A percentile compares a stretch with the other conserved stretches of the same genome.
These are phyloP conservation scores for Galerucella nymphaeae DNA, from an alignment of 2,888 invertebrate genomes.

Conservation along the genomic window DNA sequence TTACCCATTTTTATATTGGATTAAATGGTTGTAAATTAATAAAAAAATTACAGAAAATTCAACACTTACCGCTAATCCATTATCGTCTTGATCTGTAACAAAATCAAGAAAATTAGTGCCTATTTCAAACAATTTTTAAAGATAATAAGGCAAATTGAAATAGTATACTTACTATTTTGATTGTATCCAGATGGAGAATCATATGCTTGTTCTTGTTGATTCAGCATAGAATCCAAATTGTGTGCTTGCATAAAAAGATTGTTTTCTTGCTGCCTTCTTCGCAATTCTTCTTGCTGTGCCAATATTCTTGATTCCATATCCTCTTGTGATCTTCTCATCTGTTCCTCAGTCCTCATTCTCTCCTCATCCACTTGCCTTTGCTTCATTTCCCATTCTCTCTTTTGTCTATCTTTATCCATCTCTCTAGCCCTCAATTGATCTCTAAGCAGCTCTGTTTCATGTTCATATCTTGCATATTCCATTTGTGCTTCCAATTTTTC, in stretches of 20 bases:
- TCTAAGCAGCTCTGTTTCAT: conserved; percentile 94
- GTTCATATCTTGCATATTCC: conserved; percentile 91
- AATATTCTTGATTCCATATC: conserved; percentile 83
- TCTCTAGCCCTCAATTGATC: conserved; percentile 90
- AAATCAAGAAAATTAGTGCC: not conserved
- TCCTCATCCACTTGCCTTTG: conserved; percentile 84
- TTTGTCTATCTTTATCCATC: conserved; percentile 85
- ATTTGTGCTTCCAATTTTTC: conserved; percentile 96
- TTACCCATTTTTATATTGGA: not conserved
- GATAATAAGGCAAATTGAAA: conserved; percentile 7
- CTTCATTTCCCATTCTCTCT: conserved; percentile 64
- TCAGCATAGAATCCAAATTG: conserved; percentile 70
- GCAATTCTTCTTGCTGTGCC: conserved; percentile 85
- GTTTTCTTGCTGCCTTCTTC: conserved; percentile 88
- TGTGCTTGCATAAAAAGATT: conserved; percentile 84
- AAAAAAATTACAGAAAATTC: not conserved
- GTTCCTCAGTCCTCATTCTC: conserved; percentile 71
- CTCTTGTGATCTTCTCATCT: conserved; percentile 77
- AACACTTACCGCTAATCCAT: conserved; percentile 24
- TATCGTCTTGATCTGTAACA: conserved; percentile 16
- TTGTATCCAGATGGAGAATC: conserved; percentile 44
- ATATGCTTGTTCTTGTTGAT: conserved; percentile 75
- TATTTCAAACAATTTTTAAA: not conserved
- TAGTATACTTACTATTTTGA: conserved; percentile 19
- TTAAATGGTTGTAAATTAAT: not conserved